phyloP scores from a whole-genome alignment of 2,797 vertebrate genomes.

The Uromys caudimaculatus region DNA sequence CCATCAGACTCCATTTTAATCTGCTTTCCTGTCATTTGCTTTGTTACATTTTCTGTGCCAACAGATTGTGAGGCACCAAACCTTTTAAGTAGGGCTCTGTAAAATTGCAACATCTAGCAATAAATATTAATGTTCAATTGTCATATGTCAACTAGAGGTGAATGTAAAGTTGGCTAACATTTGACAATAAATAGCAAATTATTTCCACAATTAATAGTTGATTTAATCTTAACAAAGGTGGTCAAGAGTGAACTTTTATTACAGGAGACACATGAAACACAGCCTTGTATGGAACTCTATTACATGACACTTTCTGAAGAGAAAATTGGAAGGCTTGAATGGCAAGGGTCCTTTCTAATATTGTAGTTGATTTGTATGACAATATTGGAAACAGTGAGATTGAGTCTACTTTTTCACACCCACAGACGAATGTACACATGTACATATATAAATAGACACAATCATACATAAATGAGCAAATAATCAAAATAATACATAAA shows the following conservation, averaged over 20 bases:
- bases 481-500: background rate
- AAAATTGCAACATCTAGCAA: constrained; percentile 83
- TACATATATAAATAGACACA: background rate
- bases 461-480: background rate
- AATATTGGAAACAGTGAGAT: background rate
- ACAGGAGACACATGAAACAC: constrained; percentile 18
- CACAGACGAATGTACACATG: background rate
- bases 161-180: constrained; percentile 77
- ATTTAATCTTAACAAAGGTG: constrained; percentile 47
- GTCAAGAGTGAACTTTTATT: constrained; percentile 51
- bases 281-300: constrained; percentile 10
- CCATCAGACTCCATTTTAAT: constrained; percentile 86
- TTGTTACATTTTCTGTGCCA: constrained; percentile 82
- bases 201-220: background rate
- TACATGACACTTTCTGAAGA: background rate
- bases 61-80: constrained; percentile 86
- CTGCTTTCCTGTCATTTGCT: constrained; percentile 83
- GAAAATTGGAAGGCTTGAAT: constrained; percentile 40
- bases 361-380: constrained; percentile 5
- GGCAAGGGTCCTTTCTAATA: background rate
- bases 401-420: background rate
- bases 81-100: constrained; percentile 84
- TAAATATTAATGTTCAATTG: constrained; percentile 86
- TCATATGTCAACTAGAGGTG: constrained; percentile 78
- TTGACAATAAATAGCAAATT: constrained; percentile 73